These are phyloP conservation scores for Mungos mungo DNA, from an alignment of 2,113 vertebrate species.

Conservation along the genomic window DNA sequence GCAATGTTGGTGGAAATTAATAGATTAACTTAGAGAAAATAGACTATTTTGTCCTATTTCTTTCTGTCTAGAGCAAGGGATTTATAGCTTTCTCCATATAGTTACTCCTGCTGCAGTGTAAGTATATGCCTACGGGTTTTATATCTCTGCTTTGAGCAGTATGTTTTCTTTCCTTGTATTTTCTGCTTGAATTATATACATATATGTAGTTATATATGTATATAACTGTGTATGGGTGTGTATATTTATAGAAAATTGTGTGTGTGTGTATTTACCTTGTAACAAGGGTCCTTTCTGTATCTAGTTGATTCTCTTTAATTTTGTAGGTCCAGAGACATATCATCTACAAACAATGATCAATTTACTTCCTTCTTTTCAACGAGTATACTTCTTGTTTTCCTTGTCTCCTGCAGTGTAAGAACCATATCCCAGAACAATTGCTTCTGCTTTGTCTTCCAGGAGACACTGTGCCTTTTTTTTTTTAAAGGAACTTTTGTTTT, in stretches of 20 bases:
- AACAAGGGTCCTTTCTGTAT: background rate
- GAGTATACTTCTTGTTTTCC: background rate
- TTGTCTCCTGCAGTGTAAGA: background rate
- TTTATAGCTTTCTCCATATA: background rate
- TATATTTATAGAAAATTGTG: too few species aligned
- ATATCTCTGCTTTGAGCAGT: background rate
- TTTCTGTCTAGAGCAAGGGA: background rate
- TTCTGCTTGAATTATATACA: background rate
- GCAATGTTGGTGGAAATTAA: background rate
- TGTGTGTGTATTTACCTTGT: background rate
- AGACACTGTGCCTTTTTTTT: background rate
- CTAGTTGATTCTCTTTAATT: background rate
- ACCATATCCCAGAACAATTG: background rate
- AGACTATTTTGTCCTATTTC: background rate
- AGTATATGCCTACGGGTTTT: background rate
- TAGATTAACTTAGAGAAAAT: background rate
- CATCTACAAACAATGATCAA: background rate
- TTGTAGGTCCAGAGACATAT: background rate
- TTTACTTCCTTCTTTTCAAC: background rate
- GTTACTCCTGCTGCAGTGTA: background rate
- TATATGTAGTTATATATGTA: background rate
- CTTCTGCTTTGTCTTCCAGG: background rate
- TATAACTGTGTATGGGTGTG: too few species aligned
- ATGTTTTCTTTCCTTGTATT: background rate
- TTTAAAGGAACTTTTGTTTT: too few species aligned